Evolutionary conservation across 2,797 vertebrate species (phyloP), one percentile per base, ranked within the genome.

Genomic region (Helostoma temminkii): DNA sequence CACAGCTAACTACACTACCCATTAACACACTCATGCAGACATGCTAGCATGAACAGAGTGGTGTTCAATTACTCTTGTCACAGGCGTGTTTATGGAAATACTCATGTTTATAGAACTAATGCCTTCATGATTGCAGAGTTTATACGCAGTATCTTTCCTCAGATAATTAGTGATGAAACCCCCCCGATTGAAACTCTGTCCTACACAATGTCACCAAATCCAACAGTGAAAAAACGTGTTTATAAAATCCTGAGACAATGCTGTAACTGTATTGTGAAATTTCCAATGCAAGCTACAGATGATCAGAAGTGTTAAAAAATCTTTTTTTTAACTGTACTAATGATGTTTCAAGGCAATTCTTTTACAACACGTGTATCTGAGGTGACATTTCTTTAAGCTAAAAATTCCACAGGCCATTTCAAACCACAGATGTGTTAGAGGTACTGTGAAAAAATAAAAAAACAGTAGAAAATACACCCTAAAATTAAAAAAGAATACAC

Each of bases 61-160:
- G 25, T 62, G 66, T 71, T 90, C 69, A 21, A 67, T 87, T 81
- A 84, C 69, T 74, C 68, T 77, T 85, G 73, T 66, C 89, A 90
- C 73, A 75, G 61, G 74, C 66, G 19, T 85, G 72, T 85, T 88
- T 83, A 86, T 86, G 73, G 76, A 81, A 82, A 85, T 78, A 48
- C 46, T 67, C 46, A 19, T 74, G 65, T 86, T 85, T 78, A 82
- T 77, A 59, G 68, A 77, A 79, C 49, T 74, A 66, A 81, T 80
- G 62, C 48, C 57, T 71, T 52, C 48, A 32, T 82, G 71, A 80
- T 70, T 78, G 47, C 76, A 76, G 56, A 18, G 22, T 63, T 66
- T n/a, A 34, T 71, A 61, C 28, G 55, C 56, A 26, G 62, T 32
- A 55, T 48, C 39, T 73, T 64, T 82, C 46, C 69, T 53, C 46